phyloP scores from a whole-genome alignment of 2,888 invertebrate species.

The Caenorhabditis afra region DNA sequence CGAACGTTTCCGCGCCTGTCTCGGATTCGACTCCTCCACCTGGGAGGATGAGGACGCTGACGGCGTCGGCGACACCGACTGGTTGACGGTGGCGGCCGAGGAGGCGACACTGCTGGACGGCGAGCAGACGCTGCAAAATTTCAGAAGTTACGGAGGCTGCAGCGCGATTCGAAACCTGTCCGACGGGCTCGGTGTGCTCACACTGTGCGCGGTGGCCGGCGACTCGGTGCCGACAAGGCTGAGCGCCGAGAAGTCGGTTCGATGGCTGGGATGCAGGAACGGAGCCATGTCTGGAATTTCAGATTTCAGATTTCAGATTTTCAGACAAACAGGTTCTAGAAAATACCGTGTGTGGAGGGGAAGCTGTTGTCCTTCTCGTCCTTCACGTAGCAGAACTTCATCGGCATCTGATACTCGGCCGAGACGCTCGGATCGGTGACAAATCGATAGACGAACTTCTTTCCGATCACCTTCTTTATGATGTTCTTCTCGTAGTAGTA shows the following conservation, averaged over 20 bases:
- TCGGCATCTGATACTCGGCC: constrained; percentile 2
- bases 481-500: constrained; percentile 83
- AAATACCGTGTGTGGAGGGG: too few species aligned
- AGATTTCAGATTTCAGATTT: too few species aligned
- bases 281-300: not conserved
- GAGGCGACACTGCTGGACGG: constrained; percentile 43
- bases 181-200: constrained; percentile 50
- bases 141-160: not conserved
- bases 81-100: constrained; percentile 19
- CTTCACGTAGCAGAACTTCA: constrained; percentile 34
- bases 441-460: constrained; percentile 81
- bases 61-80: constrained; percentile 25
- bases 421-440: constrained; percentile 60
- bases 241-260: constrained; percentile 40
- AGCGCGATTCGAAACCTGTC: constrained; percentile 42
- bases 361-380: constrained; percentile 47
- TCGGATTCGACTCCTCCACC: constrained; percentile 17
- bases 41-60: constrained; percentile 50
- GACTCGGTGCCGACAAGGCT: constrained; percentile 40
- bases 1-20: constrained; percentile 23
- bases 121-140: constrained; percentile 43
- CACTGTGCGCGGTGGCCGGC: constrained; percentile 34
- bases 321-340: too few species aligned
- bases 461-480: constrained; percentile 80
- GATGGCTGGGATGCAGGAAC: not conserved